Evolutionary conservation across 1,140 invertebrate genomes (phyloP), one percentile per base, ranked within the genome.

Genomic region (Aphelenchoides fujianensis): DNA sequence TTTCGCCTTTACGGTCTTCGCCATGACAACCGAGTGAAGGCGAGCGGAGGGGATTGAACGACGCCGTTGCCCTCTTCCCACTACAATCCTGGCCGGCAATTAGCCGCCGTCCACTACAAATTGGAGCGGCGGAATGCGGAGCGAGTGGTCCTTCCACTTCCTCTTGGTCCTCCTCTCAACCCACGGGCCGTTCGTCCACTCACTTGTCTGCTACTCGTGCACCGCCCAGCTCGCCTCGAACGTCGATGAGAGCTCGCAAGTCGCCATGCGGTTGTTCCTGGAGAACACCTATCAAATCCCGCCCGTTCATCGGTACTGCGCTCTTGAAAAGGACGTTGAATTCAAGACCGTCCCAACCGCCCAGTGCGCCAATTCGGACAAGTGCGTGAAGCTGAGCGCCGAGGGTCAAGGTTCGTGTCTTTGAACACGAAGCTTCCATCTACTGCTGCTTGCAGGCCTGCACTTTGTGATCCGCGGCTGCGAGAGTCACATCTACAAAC

Each of bases 401-500:
- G 31, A 73, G 12, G 54, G 70, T 23, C 28, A 72, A 54, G 70
- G 70, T 41, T 12, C 19, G n/a, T n/a, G n/a, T n/a, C n/a, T n/a
- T n/a, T n/a, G n/a, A n/a, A n/a, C n/a, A n/a, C n/a, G n/a, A 1
- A 36, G 36, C 19, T 71, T 52, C 23, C 53, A 23, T 73, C 27
- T 41, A 28, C 66, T 70, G 7, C 12, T 19, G n/a, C n/a, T 37
- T 72, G 30, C 54, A 72, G 70, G 70, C 30, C 19, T 72, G 0
- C 70, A 72, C 3, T 72, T 72, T 34, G 70, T 72, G 5, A 72
- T 72, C 2, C 2, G 70, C 12, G 70, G 70, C n/a, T 72, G 70
- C 71, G 32, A 72, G 63, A 55, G 69, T 2, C 70, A 74, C 1
- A 74, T 72, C 23, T 72, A 74, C 67, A 74, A 74, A n/a, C 36